Evolutionary conservation across 2,113 vertebrate genomes (phyloP), one percentile per base, ranked within the genome.

Genomic region (Caretta caretta): DNA sequence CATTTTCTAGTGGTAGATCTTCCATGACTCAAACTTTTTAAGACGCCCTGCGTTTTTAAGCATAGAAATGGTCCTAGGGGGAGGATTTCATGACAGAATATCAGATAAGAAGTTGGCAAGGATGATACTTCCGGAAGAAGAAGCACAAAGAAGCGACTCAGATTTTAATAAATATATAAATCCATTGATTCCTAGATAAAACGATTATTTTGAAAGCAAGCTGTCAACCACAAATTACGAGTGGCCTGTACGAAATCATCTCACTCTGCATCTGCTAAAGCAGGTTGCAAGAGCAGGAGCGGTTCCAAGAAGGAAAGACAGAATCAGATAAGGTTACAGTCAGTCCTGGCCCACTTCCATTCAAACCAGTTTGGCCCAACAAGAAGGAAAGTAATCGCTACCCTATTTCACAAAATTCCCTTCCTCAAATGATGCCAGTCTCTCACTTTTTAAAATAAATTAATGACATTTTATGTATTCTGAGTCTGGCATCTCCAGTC

Each of bases 401-500:
- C 1, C 5, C 46, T 17, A 17, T 51, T 69, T 35, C 56, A 24
- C 19, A 42, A 38, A 27, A 16, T 19, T 46, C 22, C n/a, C 72
- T 2, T 85, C 83, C 27, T 81, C 29, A 76, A 1, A 14, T 42
- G 31, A 5, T 16, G 38, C 14, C 69, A 42, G 6, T 12, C 38
- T 35, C 76, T 19, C 10, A 14, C 20, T 14, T 25, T 6, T 10
- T 53, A 24, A 4, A 29, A 46, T 69, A 69, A 25, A 31, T 0
- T 20, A 22, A 54, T 14, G 2, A 78, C 72, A 2, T 1, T 35
- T 25, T 10, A 3, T 8, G 0, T 1, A 2, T 59, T 3, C 46
- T 57, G 29, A 1, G 11, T 80, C n/a, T 84, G 7, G 6, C 5
- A 51, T 3, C 1, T n/a, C 10, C 49, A 5, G 1, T 0, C n/a